Evolutionary conservation across 2,113 vertebrate species (phyloP), one percentile per base, ranked within the genome.

Genomic region (Ciconia stormi): DNA sequence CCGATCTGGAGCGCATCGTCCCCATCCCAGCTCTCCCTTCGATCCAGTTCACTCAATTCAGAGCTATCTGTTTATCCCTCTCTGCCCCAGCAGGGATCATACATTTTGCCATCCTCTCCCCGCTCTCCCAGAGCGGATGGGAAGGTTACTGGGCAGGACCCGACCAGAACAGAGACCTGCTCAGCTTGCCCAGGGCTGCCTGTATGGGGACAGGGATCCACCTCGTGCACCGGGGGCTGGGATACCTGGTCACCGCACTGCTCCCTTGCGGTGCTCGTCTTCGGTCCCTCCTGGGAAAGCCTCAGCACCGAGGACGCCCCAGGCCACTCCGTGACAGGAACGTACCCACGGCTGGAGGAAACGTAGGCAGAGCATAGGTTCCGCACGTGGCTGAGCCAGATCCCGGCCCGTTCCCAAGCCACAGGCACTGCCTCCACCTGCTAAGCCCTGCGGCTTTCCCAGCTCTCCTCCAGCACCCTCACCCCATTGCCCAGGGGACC

Each of bases 291-390:
- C 55, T 38, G 56, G 11, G 16, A 94, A 90, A 86, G 29, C 20
- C 58, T 83, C 56, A 69, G 36, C 38, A 63, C 2, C 0, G 1
- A 30, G 47, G 56, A 89, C 13, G 4, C 9, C 17, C 13, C 61
- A 59, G 56, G n/a, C 9, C 15, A 9, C 42, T 20, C 17, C 1
- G 13, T 52, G 25, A 92, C 13, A 86, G 34, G 12, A 82, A 10
- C 0, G 0, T 17, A 36, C 5, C 13, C 7, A 9, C 1, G 8
- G 29, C 36, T 50, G 44, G 32, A 73, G 30, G 17, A 69, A 10
- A 70, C 1, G 2, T 0, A 6, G 16, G 53, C 44, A 87, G 66
- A 26, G 34, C 14, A 58, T 3, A 7, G 20, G 23, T 34, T 88
- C 2, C 2, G 30, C 25, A 36, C 12, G 2, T 7, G 18, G 56